Evolutionary conservation across 2,888 invertebrate genomes (phyloP).

Genomic region (Brenthis daphne): DNA sequence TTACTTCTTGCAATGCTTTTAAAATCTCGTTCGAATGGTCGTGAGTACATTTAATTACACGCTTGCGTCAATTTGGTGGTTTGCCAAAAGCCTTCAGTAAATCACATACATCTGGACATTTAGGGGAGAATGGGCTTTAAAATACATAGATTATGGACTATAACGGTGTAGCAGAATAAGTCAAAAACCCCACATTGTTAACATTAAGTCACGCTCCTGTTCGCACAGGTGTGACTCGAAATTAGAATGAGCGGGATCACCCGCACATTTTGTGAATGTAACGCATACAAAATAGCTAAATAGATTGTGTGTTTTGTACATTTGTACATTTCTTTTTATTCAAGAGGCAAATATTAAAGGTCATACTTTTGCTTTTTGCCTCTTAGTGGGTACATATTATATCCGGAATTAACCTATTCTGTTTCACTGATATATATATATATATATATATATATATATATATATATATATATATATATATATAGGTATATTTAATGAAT

Average conservation of each 20-base stretch:
- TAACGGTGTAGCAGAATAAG: conserved; percentile 16
- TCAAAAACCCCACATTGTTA: conserved; percentile 37
- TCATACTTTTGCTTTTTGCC: not conserved
- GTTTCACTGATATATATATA: no score
- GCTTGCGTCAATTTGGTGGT: conserved; percentile 40
- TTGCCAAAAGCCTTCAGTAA: conserved; percentile 39
- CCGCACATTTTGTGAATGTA: conserved; percentile 31
- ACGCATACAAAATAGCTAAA: conserved; percentile 33
- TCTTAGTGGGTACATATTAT: no score
- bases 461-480: no score
- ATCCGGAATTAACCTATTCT: no score
- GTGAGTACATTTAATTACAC: conserved; percentile 42
- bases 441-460: no score
- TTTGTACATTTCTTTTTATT: conserved; percentile 9
- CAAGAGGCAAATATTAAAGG: not conserved
- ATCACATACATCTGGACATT: conserved; percentile 20
- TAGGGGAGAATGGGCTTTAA: conserved; percentile 22
- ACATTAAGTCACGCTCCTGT: conserved; percentile 37
- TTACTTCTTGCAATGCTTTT: conserved; percentile 34
- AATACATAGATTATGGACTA: conserved; percentile 15
- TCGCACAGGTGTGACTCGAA: conserved; percentile 35
- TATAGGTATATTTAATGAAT: no score
- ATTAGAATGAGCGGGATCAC: conserved; percentile 36
- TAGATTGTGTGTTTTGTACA: conserved; percentile 10
- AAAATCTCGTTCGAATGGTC: conserved; percentile 35